A percentile compares a stretch with the other conserved stretches of the same genome.
Evolutionary conservation across 2,797 vertebrate genomes (phyloP).

Genomic region (Scolopax bukidnonensis): DNA sequence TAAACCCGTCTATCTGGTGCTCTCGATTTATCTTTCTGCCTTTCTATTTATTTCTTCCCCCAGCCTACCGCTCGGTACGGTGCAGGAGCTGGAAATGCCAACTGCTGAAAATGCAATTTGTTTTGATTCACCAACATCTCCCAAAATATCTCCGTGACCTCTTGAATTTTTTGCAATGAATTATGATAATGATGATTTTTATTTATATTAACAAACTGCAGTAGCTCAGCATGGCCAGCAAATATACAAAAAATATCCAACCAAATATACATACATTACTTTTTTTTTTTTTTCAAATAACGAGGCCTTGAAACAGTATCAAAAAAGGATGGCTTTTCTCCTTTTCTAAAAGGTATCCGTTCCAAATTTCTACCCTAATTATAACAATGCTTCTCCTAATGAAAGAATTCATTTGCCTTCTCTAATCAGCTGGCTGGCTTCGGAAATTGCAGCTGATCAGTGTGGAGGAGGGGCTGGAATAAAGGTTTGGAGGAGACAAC

Average conservation of each 20-base stretch:
- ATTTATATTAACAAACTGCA: constrained; percentile 24
- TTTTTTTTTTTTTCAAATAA: neutral
- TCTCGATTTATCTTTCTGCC: constrained; percentile 44
- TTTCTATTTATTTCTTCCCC: constrained; percentile 31
- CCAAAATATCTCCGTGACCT: constrained; percentile 59
- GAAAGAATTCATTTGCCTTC: constrained; percentile 53
- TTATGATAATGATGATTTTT: constrained; percentile 56
- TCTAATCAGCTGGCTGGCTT: constrained; percentile 28
- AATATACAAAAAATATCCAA: neutral
- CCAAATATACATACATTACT: neutral
- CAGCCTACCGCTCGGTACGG: neutral
- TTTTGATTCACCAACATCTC: constrained; percentile 49
- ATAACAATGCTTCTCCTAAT: constrained; percentile 41
- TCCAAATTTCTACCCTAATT: constrained; percentile 45
- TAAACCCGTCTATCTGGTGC: constrained; percentile 33
- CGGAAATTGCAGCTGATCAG: neutral
- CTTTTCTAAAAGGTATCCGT: neutral
- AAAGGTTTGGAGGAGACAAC: neutral
- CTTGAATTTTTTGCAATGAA: neutral
- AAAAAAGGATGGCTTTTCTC: neutral
- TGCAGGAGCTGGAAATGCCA: constrained; percentile 62
- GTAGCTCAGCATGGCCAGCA: neutral
- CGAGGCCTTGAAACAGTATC: neutral
- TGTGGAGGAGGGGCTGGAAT: neutral
- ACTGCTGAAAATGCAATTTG: constrained; percentile 52